Conservation (phyloP, 2,888 invertebrate genomes). For the Tipula confusa region DNA sequence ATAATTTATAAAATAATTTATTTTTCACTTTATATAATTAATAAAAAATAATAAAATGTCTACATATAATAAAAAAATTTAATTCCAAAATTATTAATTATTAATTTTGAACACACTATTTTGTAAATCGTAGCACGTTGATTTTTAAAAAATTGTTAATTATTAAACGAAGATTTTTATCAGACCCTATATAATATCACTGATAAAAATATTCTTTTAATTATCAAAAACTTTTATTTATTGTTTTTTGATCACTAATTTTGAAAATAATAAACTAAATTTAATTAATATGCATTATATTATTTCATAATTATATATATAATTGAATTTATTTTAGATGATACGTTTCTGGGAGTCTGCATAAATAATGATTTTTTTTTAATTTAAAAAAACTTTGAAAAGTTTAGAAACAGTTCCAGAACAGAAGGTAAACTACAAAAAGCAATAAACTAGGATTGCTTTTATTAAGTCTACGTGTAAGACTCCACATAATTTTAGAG, state of each 20-base stretch:
- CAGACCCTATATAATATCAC: conserved; percentile 6
- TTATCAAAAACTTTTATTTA: conserved; percentile 12
- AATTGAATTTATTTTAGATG: no score
- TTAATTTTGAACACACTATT: conserved; percentile 1
- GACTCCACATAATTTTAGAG: no score
- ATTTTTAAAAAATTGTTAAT: neutral
- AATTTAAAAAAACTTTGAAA: no score
- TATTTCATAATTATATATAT: neutral
- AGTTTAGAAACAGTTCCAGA: no score
- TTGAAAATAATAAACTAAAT: neutral
- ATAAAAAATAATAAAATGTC: neutral
- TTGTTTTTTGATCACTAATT: neutral
- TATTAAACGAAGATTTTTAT: conserved; percentile 16
- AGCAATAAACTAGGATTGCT: no score
- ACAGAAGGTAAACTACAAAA: no score
- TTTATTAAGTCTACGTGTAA: no score
- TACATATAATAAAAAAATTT: neutral
- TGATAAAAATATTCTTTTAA: conserved; percentile 25
- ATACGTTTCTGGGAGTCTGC: no score
- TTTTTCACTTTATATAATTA: neutral
- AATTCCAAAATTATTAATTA: neutral
- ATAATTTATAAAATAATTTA: neutral
- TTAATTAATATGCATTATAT: neutral
- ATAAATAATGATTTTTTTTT: no score
- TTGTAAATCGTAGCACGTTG: neutral